Base-by-base conservation (phyloP, 2,888 invertebrate genomes). In the Chalcosyrphus nemorum region DNA sequence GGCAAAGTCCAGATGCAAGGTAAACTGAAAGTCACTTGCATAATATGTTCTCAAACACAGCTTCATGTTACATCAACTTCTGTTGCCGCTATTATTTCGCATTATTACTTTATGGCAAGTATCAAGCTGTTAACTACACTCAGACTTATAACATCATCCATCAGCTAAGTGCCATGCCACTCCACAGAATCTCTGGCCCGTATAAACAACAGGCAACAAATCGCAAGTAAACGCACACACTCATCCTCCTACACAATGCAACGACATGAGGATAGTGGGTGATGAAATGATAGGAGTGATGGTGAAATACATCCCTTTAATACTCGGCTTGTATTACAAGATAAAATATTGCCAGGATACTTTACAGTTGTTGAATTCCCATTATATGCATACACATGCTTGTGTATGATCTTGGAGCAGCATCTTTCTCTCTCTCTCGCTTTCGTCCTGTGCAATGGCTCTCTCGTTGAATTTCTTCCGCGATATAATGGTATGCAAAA, bases 291-390 rank as follows among this genome's bases (percentile, higher is more conserved):
- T n/a, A n/a, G 35, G 38, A 24, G 24, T 35, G n/a, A 11, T 27
- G 9, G 24, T 19, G 45, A 54, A 56, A 32, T 43, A 38, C 45
- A 65, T 65, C 71, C 61, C 38, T 38, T 45, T 72, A 71, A 77
- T 82, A 74, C 63, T 47, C 47, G 43, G 5, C 78, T 74, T 78
- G 27, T 57, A 61, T 72, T 77, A 77, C 82, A 72, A 82, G 72
- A 77, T 78, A 84, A 84, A 78, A 80, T 84, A 84, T 84, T 74
- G 63, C 78, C 72, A 11, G 63, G 50, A 74, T 84, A 80, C 78
- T 78, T 84, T 74, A 84, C 84, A 84, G 84, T 84, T 84, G 78
- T 84, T 84, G 84, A 84, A 84, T 84, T 78, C 52, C 74, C 84
- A 84, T 84, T 84, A 84, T 63, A 70, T 52, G 35, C 15, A 38